phyloP scores from a whole-genome alignment of 2,797 vertebrate genomes.

The Platyrinchus mystaceus region DNA sequence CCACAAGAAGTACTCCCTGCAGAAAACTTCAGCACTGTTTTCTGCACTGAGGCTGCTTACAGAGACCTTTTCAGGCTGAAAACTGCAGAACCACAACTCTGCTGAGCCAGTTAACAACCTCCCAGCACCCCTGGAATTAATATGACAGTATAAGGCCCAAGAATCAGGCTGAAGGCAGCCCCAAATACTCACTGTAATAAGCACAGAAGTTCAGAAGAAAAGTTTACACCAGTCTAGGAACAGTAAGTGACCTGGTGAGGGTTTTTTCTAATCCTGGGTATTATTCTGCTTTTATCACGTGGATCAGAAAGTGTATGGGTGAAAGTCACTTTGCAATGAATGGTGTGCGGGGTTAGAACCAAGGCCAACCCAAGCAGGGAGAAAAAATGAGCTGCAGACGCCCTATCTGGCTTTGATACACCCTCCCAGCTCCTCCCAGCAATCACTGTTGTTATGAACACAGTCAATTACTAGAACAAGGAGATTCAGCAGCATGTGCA shows the following conservation, averaged over 20 bases:
- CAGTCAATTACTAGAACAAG: constrained; percentile 29
- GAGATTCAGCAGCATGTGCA: constrained; percentile 20
- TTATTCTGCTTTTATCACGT: background rate
- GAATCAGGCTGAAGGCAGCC: background rate
- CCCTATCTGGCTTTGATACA: constrained; percentile 65
- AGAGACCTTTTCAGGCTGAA: background rate
- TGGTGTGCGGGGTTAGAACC: constrained; percentile 6
- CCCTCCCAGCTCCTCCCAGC: constrained; percentile 55
- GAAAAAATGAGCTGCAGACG: background rate
- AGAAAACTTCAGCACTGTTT: background rate
- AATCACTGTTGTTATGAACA: constrained; percentile 33
- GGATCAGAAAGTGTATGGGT: background rate
- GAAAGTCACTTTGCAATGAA: constrained; percentile 23
- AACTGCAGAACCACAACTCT: background rate
- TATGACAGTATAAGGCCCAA: background rate
- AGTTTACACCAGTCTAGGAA: background rate
- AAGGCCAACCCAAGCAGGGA: background rate
- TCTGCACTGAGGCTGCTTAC: background rate
- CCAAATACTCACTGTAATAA: background rate
- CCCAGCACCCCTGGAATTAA: background rate
- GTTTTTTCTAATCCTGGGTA: background rate
- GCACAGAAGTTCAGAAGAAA: background rate
- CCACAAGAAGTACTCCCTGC: background rate
- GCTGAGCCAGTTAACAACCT: background rate
- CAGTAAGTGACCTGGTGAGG: background rate